These are phyloP conservation scores for Cerastis leucographa DNA, from an alignment of 2,888 invertebrate genomes.

Conservation along the genomic window DNA sequence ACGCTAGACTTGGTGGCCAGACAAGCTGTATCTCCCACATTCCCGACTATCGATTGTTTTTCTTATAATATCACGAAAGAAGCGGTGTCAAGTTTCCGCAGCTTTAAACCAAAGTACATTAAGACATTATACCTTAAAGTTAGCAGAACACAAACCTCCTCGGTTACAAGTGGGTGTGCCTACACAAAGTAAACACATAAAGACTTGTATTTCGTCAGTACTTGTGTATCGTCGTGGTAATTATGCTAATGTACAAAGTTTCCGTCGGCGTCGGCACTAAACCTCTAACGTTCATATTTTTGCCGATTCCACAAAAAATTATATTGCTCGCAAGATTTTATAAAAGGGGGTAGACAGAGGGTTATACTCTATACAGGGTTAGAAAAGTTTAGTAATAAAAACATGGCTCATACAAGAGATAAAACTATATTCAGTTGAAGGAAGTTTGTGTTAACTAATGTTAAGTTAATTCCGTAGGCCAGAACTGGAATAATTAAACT, in stretches of 20 bases:
- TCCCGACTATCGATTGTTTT: background rate
- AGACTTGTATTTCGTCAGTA: constrained; percentile 9
- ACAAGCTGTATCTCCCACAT: background rate
- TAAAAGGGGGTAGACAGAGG: constrained; percentile 1
- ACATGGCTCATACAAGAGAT: background rate
- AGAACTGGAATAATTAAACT: background rate
- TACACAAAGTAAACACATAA: background rate
- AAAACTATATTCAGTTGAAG: background rate
- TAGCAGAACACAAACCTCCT: constrained; percentile 29
- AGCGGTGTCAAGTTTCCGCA: background rate
- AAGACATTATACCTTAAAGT: constrained; percentile 28
- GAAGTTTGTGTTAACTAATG: background rate
- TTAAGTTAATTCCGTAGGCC: background rate
- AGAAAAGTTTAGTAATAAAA: constrained; percentile 24
- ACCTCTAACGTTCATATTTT: constrained; percentile 51
- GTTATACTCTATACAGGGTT: constrained; percentile 3
- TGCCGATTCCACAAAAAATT: constrained; percentile 39
- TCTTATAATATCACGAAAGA: background rate
- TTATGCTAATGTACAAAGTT: constrained; percentile 68
- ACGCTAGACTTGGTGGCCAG: background rate
- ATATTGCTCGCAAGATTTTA: constrained; percentile 36
- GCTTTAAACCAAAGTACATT: background rate
- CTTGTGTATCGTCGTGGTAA: constrained; percentile 45
- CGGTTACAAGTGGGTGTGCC: constrained; percentile 33
- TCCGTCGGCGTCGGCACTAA: constrained; percentile 34